A percentile compares a stretch with the other conserved stretches of the same genome.
Evolutionary conservation across 1,140 invertebrate species (phyloP).

Genomic region (Pseudomyrmex dendroicus): DNA sequence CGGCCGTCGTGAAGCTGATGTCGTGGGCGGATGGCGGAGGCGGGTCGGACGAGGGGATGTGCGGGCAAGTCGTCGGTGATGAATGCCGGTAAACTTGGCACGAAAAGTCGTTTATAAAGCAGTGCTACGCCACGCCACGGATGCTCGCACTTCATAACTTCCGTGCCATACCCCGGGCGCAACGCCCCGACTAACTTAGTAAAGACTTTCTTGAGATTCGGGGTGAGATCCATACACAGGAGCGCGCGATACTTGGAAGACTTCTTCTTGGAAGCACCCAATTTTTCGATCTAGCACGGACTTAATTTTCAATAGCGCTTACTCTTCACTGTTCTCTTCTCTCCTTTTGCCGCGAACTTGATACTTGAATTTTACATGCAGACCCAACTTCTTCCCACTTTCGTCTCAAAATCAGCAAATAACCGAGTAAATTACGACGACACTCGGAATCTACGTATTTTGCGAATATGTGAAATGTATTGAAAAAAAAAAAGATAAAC

Average conservation of each 20-base stretch:
- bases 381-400: conserved; percentile 11
- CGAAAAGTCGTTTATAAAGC: conserved; percentile 83
- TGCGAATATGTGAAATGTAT: neutral
- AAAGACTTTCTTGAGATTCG: conserved; percentile 65
- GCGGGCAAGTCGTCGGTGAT: conserved; percentile 76
- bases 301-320: conserved; percentile 56
- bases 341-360: conserved; percentile 9
- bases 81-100: conserved; percentile 81
- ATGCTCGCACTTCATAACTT: conserved; percentile 82
- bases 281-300: conserved; percentile 58
- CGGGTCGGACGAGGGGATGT: conserved; percentile 42
- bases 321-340: conserved; percentile 29
- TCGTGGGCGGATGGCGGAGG: conserved; percentile 67
- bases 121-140: conserved; percentile 78
- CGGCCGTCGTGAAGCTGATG: conserved; percentile 61
- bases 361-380: conserved; percentile 30
- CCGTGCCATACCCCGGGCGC: conserved; percentile 67
- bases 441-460: neutral
- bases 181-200: conserved; percentile 69
- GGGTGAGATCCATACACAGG: conserved; percentile 53
- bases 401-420: neutral
- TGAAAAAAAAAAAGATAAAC: neutral
- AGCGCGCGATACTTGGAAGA: conserved; percentile 41
- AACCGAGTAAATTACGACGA: conserved; percentile 3
- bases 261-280: conserved; percentile 43